Evolutionary conservation across 2,888 invertebrate species (phyloP).

Genomic region (Lepidochrysops patricia): DNA sequence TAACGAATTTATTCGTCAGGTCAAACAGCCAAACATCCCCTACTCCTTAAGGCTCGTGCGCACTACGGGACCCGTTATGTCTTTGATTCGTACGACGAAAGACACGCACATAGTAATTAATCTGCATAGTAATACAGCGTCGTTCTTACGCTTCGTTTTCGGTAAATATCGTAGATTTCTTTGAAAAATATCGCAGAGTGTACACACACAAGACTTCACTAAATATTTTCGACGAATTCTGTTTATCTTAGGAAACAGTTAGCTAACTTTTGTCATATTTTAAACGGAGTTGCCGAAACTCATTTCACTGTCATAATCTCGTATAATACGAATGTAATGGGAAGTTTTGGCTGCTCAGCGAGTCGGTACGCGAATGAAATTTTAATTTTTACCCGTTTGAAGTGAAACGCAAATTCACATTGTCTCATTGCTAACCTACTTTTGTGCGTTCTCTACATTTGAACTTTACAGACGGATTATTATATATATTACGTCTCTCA

Average conservation of each 20-base stretch:
- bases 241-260: constrained; percentile 54
- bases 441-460: background rate
- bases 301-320: constrained; percentile 30
- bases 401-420: constrained; percentile 5
- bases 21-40: constrained; percentile 49
- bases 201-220: constrained; percentile 31
- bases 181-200: background rate
- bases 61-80: background rate
- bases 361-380: constrained; percentile 12
- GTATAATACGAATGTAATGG: constrained; percentile 27
- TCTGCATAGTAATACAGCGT: too few relatives aligned
- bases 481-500: too few relatives aligned
- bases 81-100: too few relatives aligned
- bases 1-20: constrained; percentile 63
- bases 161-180: too few relatives aligned
- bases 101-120: too few relatives aligned
- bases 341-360: constrained; percentile 18
- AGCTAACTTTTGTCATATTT: constrained; percentile 44
- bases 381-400: constrained; percentile 5
- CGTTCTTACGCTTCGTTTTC: too few relatives aligned
- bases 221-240: constrained; percentile 56
- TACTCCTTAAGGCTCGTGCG: constrained; percentile 31
- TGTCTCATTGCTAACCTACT: background rate
- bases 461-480: too few relatives aligned
- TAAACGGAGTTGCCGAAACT: constrained; percentile 38